Percentiles rank a stretch among this genome's conserved stretches.
Evolutionary conservation across 2,797 vertebrate genomes (phyloP).

Genomic region (Molothrus aeneus): DNA sequence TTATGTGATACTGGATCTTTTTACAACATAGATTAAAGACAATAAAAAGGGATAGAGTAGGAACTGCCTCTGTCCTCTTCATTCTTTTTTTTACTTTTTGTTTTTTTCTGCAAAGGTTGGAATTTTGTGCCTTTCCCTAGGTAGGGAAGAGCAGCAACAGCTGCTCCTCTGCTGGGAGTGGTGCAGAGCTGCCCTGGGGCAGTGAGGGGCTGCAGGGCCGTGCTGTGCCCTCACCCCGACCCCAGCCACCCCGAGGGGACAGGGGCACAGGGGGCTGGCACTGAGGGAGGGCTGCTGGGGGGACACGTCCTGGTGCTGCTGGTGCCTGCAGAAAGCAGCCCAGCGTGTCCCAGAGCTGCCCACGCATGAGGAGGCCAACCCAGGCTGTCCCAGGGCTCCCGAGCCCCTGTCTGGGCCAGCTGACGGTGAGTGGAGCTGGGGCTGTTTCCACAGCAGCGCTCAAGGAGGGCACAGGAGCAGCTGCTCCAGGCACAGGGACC

Average conservation of each 20-base stretch:
- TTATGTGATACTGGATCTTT: constrained; percentile 67
- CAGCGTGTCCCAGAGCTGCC: not conserved
- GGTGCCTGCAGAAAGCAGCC: not conserved
- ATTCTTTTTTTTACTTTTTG: not conserved
- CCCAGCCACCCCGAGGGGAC: not conserved
- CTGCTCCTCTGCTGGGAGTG: not conserved
- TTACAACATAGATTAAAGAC: constrained; percentile 67
- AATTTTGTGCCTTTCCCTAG: not conserved
- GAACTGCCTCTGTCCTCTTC: not conserved
- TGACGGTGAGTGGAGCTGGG: not conserved
- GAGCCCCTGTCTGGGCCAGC: rapidly evolving
- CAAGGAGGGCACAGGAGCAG: not conserved
- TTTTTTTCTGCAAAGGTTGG: not conserved
- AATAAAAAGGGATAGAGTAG: constrained; percentile 71
- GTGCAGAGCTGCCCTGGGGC: not conserved
- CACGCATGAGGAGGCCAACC: rapidly evolving
- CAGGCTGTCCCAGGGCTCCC: not conserved
- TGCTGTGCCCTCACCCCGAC: not conserved
- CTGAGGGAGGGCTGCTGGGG: not conserved
- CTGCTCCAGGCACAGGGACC: not conserved
- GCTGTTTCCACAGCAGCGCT: not conserved
- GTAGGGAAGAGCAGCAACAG: not conserved
- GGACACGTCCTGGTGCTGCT: not conserved
- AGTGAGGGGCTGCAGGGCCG: not conserved
- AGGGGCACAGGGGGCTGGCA: not conserved